Evolutionary conservation across 2,888 invertebrate genomes (phyloP).

Genomic region (Stegana nigrithorax): DNA sequence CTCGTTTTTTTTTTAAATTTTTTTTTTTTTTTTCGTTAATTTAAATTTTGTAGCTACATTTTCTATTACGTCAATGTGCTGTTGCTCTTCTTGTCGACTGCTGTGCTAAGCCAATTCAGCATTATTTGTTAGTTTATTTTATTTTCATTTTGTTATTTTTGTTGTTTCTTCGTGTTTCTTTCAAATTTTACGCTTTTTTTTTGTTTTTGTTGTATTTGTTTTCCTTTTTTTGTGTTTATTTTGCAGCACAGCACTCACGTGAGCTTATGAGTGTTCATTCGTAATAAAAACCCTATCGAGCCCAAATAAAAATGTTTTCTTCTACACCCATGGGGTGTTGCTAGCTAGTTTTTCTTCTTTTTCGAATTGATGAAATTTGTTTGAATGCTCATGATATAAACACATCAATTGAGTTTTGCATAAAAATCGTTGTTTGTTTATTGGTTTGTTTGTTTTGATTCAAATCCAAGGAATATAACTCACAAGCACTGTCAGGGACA

Average conservation of each 20-base stretch:
- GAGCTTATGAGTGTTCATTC: constrained; percentile 34
- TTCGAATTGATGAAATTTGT: no score
- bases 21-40: constrained; percentile 9
- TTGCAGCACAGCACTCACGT: constrained; percentile 49
- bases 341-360: no score
- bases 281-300: constrained; percentile 23
- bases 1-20: constrained; percentile 45
- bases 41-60: constrained; percentile 8
- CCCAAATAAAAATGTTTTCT: no score
- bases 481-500: no score
- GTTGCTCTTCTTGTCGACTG: not conserved
- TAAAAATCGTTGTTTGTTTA: no score
- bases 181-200: not conserved
- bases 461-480: no score
- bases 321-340: no score
- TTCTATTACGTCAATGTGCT: constrained; percentile 47
- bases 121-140: not conserved
- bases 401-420: no score
- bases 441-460: no score
- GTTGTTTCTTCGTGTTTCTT: no score
- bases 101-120: constrained; percentile 11
- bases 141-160: not conserved
- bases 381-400: no score
- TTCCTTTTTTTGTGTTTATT: constrained; percentile 26
- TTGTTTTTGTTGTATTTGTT: constrained; percentile 16